Evolutionary conservation across 2,797 vertebrate species (phyloP), one percentile per base, ranked within the genome.

Genomic region (Anguilla marmorata): DNA sequence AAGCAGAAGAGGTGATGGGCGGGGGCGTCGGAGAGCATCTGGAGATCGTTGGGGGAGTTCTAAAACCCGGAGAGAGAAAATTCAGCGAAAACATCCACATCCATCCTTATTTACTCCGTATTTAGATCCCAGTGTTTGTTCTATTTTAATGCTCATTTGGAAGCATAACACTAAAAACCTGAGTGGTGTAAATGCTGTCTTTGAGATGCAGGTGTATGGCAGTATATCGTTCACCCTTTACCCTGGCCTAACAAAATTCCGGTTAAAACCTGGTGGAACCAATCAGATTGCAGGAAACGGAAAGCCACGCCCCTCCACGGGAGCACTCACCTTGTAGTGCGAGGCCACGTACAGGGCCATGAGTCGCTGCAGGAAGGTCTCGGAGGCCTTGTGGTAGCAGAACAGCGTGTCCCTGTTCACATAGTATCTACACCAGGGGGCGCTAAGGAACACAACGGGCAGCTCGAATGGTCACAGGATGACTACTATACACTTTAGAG

Each of bases 1-100:
- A 99, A 97, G 92, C 99, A 99, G 93, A 99, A 99, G 84, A 99
- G 97, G 87, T 99, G 99, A 93, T 99, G 98, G 86, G 99, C 98
- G 0, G 99, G 99, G 0, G 99, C 99, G 24, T 99, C 99, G 0
- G 99, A 99, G 74, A 99, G 95, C 97, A 99, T 95, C 96, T 99
- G 99, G 56, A 99, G 97, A 88, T 99, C 99, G 21, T 98, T 99
- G 63, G 99, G 99, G 0, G 98, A 98, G 94, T 99, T 99, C 98
- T 99, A 93, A 19, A 93, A 50, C 0, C 56, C 12, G 11, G 24
- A 45, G 27, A 84, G 63, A 90, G 58, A n/a, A 87, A 45, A 6
- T 0, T 69, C 24, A 41, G 9, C 6, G 50, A 45, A 79, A 41
- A 79, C 37, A 45, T 45, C 74, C 16, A 37, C 16, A 45, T 41